phyloP scores from a whole-genome alignment of 2,113 vertebrate species.

The Gila orcuttii region DNA sequence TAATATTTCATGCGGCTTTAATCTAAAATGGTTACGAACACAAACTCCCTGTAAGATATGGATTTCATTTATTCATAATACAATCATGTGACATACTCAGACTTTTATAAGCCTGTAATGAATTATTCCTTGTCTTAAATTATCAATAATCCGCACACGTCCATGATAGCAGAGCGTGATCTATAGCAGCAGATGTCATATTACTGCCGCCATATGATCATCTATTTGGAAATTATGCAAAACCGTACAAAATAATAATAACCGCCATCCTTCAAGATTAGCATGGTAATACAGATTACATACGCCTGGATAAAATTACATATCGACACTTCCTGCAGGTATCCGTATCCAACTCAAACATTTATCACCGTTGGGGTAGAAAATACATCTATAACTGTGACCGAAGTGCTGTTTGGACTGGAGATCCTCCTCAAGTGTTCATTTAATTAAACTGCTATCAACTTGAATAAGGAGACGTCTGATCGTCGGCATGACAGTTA shows the following conservation, averaged over 20 bases:
- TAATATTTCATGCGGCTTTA: background rate
- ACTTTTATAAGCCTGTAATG: background rate
- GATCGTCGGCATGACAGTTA: conserved; percentile 55
- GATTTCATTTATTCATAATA: background rate
- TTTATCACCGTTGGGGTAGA: background rate
- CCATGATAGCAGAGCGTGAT: background rate
- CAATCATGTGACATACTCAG: background rate
- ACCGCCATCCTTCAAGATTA: conserved; percentile 1
- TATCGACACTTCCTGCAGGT: conserved; percentile 17
- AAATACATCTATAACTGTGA: background rate
- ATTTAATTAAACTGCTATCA: conserved; percentile 54
- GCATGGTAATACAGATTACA: conserved; percentile 4
- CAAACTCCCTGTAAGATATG: conserved; percentile 3
- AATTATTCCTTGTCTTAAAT: background rate
- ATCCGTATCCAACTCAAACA: conserved; percentile 5
- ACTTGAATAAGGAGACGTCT: conserved; percentile 38
- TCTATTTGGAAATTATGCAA: conserved; percentile 20
- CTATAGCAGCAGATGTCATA: background rate
- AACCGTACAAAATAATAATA: conserved; percentile 10
- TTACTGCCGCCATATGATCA: background rate
- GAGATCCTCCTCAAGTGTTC: conserved; percentile 19
- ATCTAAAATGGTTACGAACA: background rate
- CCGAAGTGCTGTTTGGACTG: background rate
- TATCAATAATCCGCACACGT: conserved; percentile 1
- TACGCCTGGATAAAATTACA: background rate